phyloP scores from a whole-genome alignment of 2,797 vertebrate genomes.

The Gadopsis marmoratus region DNA sequence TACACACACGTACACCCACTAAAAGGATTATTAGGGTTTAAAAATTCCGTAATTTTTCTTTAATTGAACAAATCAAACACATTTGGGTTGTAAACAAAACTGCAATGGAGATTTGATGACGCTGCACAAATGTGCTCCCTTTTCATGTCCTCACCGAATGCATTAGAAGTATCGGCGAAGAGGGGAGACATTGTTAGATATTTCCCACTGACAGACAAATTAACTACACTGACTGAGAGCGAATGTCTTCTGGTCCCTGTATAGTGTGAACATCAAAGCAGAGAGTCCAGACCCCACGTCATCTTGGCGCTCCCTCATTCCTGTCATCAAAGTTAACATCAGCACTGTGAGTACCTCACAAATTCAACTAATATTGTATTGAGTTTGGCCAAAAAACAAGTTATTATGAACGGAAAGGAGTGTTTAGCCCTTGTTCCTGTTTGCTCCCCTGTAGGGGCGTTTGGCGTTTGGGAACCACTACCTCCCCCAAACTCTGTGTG shows the following conservation, averaged over 20 bases:
- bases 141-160: neutral
- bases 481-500: constrained; percentile 95
- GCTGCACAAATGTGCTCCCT: neutral
- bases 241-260: constrained; percentile 23
- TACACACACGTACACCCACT: too few relatives aligned
- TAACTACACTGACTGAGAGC: neutral
- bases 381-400: neutral
- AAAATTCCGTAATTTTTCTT: too few relatives aligned
- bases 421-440: neutral
- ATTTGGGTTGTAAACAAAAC: neutral
- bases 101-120: neutral
- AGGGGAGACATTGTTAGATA: constrained; percentile 4
- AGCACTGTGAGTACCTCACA: constrained; percentile 91
- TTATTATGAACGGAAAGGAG: neutral
- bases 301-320: constrained; percentile 98
- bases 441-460: constrained; percentile 87
- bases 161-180: neutral
- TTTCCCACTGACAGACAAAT: constrained; percentile 10
- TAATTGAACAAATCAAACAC: too few relatives aligned
- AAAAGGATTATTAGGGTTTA: too few relatives aligned
- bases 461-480: constrained; percentile 97
- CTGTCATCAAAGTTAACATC: constrained; percentile 98
- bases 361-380: neutral
- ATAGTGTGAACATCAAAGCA: constrained; percentile 92
- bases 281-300: constrained; percentile 93